A percentile compares a stretch with the other conserved stretches of the same genome.
These are phyloP conservation scores for Tetranychus urticae DNA, from an alignment of 1,140 invertebrate species.

Conservation along the genomic window DNA sequence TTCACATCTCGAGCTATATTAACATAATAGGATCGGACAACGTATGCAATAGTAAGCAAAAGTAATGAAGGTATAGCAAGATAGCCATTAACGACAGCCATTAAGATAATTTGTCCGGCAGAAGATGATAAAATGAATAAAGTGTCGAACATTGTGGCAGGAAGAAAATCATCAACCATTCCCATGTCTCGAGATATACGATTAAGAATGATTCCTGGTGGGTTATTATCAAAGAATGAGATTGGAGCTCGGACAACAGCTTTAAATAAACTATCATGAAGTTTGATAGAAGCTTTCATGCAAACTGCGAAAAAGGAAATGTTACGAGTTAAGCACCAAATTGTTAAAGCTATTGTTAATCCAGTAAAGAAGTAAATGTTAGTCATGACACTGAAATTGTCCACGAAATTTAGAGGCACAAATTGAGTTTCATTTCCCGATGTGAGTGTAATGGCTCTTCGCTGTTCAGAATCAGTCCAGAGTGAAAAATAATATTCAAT, in stretches of 20 bases:
- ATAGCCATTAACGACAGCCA: constrained; percentile 45
- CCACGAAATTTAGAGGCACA: background rate
- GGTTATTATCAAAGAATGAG: constrained; percentile 60
- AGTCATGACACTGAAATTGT: background rate
- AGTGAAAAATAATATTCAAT: constrained; percentile 14
- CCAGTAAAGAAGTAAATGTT: constrained; percentile 18
- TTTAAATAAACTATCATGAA: constrained; percentile 60
- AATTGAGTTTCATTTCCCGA: too few relatives aligned
- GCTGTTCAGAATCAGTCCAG: constrained; percentile 3
- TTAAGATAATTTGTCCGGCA: constrained; percentile 23
- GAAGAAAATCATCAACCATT: constrained; percentile 57
- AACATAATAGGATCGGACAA: constrained; percentile 49
- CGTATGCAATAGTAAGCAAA: constrained; percentile 42
- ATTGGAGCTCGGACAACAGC: constrained; percentile 53
- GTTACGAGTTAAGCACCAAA: constrained; percentile 28
- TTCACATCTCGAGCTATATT: constrained; percentile 58
- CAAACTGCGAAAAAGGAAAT: constrained; percentile 49
- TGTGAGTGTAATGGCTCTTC: background rate
- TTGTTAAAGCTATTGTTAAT: constrained; percentile 19
- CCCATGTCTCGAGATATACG: constrained; percentile 67
- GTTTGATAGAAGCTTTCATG: constrained; percentile 43
- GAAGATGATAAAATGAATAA: background rate
- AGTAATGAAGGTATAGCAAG: constrained; percentile 40
- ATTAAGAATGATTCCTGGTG: constrained; percentile 41
- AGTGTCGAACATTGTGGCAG: constrained; percentile 37